phyloP scores from a whole-genome alignment of 2,888 invertebrate species.

The Meloe dianella region DNA sequence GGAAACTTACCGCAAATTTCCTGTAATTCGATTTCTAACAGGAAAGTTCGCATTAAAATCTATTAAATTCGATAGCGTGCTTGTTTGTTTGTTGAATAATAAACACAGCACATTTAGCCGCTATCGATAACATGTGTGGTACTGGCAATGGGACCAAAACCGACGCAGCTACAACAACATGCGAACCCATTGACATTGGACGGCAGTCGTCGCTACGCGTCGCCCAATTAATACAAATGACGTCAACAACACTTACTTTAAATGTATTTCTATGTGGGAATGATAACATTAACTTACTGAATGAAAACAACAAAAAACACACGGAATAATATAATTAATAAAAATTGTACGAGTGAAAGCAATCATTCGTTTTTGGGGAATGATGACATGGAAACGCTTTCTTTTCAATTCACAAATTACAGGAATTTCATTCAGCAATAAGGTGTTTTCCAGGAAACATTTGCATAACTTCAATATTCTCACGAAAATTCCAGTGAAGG shows the following conservation, averaged over 20 bases:
- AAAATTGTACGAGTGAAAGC: too few species aligned
- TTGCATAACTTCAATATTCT: slow-evolving; percentile 24
- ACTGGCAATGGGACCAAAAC: slow-evolving; percentile 20
- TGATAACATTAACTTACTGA: neutral
- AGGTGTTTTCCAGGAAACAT: slow-evolving; percentile 17
- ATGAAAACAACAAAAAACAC: too few species aligned
- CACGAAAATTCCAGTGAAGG: neutral
- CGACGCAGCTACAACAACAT: slow-evolving; percentile 23
- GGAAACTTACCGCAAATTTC: slow-evolving; percentile 16
- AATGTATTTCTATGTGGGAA: neutral
- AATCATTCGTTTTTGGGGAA: too few species aligned
- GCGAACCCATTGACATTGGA: slow-evolving; percentile 33
- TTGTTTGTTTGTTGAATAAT: neutral
- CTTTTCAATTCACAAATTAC: too few species aligned
- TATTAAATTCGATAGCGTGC: neutral
- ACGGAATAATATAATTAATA: too few species aligned
- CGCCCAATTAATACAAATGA: slow-evolving; percentile 42
- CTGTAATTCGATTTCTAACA: slow-evolving; percentile 9
- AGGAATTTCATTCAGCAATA: neutral
- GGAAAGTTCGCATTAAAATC: neutral
- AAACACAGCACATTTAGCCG: slow-evolving; percentile 7
- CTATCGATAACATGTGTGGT: slow-evolving; percentile 25
- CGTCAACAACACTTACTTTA: slow-evolving; percentile 20
- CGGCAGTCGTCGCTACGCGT: slow-evolving; percentile 43
- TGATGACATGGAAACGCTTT: too few species aligned